Evolutionary conservation across 1,140 invertebrate genomes (phyloP), one percentile per base, ranked within the genome.

Genomic region (Dufourea novaeangliae): DNA sequence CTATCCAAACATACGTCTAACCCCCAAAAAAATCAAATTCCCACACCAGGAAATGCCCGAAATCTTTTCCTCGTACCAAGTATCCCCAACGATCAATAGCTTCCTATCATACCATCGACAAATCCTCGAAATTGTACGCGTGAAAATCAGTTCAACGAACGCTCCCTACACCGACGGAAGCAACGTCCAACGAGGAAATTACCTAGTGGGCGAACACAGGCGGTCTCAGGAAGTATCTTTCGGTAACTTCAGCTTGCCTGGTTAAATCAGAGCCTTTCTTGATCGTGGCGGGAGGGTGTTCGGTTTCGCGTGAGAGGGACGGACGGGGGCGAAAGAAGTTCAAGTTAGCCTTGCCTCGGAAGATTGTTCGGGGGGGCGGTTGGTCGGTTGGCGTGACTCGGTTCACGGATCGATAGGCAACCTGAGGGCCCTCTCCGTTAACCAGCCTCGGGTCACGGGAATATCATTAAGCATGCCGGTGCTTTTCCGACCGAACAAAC

Each of bases 381-480:
- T 73, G 73, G 59, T 70, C 70, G 81, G 84, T 82, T 86, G 62
- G 84, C 85, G 85, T 86, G 84, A 86, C 85, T 86, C 29, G 80
- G 80, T 86, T 86, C 80, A 75, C 72, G 71, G 85, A 86, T 86
- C 85, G 85, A 86, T 86, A 86, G 68, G 64, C 84, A 77, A 61
- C 74, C 80, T 69, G 63, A 80, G 83, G 78, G 82, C 71, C 80
- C 64, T 85, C 66, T 57, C 69, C 50, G 78, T 81, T 85, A 85
- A 86, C 74, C 84, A 82, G 84, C 80, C 83, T 80, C 77, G 73
- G 78, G 84, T 86, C 84, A 86, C 84, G 84, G 81, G 83, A 86
- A 86, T 86, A 85, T 80, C 85, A 83, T 83, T 86, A 86, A 85
- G 78, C 83, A 62, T 71, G 70, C 70, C 80, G 64, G 80, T 83